Conservation (phyloP, 1,140 invertebrate genomes). For the Sitophilus oryzae region DNA sequence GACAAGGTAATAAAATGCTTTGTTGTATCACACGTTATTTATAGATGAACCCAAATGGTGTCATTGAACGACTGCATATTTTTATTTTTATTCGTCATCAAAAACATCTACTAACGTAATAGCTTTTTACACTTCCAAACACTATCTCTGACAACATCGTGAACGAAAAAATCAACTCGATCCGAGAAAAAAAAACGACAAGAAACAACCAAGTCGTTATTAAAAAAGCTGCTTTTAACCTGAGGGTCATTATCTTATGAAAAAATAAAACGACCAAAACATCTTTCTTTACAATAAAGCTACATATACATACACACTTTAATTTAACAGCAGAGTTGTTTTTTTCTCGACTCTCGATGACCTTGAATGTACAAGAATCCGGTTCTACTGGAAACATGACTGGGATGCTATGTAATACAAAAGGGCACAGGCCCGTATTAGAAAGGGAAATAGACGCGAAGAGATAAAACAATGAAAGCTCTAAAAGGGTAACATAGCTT, state of each 20-base stretch:
- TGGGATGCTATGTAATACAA: constrained; percentile 23
- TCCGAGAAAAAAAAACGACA: neutral
- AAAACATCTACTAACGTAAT: neutral
- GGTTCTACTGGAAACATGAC: constrained; percentile 34
- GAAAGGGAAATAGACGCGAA: too few species aligned
- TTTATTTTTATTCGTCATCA: neutral
- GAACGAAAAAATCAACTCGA: neutral
- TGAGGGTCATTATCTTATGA: constrained; percentile 15
- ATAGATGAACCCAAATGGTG: too few species aligned
- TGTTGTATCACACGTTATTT: too few species aligned
- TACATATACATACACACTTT: constrained; percentile 25
- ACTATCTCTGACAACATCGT: neutral
- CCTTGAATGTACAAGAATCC: constrained; percentile 37
- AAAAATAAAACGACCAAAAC: constrained; percentile 9
- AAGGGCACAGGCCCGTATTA: constrained; percentile 22
- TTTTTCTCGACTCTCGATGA: constrained; percentile 24
- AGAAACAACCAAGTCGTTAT: neutral
- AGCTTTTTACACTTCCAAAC: neutral
- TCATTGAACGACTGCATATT: neutral
- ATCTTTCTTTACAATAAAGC: constrained; percentile 16
- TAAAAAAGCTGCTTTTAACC: neutral
- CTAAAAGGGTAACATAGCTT: too few species aligned
- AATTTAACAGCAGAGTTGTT: constrained; percentile 30
- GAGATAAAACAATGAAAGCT: too few species aligned
- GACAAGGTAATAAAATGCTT: too few species aligned